Base-by-base conservation (phyloP, 2,888 invertebrate genomes). In the Fissipunctia ypsillon region DNA sequence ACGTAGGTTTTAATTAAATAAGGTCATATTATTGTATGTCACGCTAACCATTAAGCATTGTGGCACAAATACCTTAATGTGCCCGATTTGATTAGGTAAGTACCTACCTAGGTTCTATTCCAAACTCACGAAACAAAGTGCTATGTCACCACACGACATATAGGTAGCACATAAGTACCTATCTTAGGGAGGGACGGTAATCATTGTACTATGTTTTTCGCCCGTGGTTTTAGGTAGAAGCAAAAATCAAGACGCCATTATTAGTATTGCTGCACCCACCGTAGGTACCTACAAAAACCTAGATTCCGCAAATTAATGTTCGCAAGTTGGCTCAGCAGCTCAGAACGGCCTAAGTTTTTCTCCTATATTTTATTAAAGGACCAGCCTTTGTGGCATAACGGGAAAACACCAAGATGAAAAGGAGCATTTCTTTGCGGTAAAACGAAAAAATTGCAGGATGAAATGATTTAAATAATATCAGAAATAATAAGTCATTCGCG, bases 11-110 rank as follows among this genome's bases (percentile, higher is more conserved):
- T 86, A 78, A 83, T 87, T 89, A 90, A 90, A 88, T 90, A 87
- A 88, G 88, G 89, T 86, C 88, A 83, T 84, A 87, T 4, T 31
- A 31, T 85, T 85, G 31, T 93, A 92, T 91, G 94, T 90, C 87
- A 93, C 88, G 87, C 85, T 78, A 89, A 19, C 76, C 72, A 79
- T 81, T 90, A 89, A 89, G 90, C 91, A 91, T 89, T 91, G 87
- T 91, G 87, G 84, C 90, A 93, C 89, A 92, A 89, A 92, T 94
- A 88, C 85, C 87, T 83, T 80, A 91, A 91, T 90, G 92, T 92
- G 90, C 87, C 86, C 84, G 78, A 78, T 79, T 73, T 38, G 25
- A 73, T 76, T 67, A 25, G 14, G 31, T n/a, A n/a, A n/a, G n/a
- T n/a, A n/a, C n/a, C n/a, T n/a, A 74, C 73, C 60, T 66, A 50